These are phyloP conservation scores for Enteromius mattozi DNA, from an alignment of 2,797 vertebrate species.

Conservation along the genomic window DNA sequence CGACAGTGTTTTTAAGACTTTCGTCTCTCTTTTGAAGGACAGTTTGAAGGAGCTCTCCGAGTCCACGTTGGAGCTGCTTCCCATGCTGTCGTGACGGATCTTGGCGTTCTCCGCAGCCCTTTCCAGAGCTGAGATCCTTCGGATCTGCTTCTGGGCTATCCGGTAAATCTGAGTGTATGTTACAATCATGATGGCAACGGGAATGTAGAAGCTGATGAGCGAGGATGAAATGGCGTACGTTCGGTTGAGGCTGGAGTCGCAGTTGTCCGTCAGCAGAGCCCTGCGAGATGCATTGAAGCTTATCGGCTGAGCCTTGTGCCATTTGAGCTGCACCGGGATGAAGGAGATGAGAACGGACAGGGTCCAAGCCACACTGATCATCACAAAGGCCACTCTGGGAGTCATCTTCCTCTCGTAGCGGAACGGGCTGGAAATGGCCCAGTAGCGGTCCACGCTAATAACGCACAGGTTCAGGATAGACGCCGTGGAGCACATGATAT, in stretches of 20 bases:
- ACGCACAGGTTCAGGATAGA: conserved; percentile 98
- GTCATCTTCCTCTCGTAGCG: conserved; percentile 99
- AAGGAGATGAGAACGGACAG: conserved; percentile 97
- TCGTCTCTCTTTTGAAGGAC: conserved; percentile 97
- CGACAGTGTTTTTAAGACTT: conserved; percentile 95
- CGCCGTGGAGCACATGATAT: conserved; percentile 98
- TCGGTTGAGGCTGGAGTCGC: conserved; percentile 94
- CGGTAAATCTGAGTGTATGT: conserved; percentile 98
- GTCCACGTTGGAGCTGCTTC: conserved; percentile 85
- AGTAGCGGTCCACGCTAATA: conserved; percentile 97
- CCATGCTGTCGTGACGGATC: conserved; percentile 88
- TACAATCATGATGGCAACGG: conserved; percentile 96
- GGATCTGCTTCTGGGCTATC: conserved; percentile 96
- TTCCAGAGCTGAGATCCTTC: conserved; percentile 93
- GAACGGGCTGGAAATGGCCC: conserved; percentile 98
- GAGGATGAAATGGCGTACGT: conserved; percentile 99
- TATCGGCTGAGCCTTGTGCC: conserved; percentile 90
- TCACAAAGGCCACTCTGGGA: conserved; percentile 91
- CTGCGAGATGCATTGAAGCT: conserved; percentile 79
- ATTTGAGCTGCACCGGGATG: conserved; percentile 97
- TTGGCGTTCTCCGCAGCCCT: conserved; percentile 95
- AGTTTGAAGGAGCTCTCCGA: conserved; percentile 95
- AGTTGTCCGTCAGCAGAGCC: conserved; percentile 80
- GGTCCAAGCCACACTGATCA: conserved; percentile 95
- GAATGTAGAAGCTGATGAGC: conserved; percentile 98